phyloP scores from a whole-genome alignment of 2,888 invertebrate species.

The Diploptera punctata region DNA sequence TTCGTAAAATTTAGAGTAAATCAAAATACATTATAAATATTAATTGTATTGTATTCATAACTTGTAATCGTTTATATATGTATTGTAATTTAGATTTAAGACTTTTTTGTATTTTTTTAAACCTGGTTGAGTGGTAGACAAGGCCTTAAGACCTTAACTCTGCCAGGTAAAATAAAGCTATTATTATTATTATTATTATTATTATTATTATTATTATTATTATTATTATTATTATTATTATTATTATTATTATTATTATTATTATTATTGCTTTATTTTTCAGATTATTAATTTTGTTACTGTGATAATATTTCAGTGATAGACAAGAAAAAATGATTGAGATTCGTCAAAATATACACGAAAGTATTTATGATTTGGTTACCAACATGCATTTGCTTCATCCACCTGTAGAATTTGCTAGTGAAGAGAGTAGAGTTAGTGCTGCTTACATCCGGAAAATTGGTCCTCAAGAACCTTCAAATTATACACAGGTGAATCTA shows the following conservation, averaged over 20 bases:
- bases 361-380: conserved; percentile 73
- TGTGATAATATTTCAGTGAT: conserved; percentile 68
- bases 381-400: conserved; percentile 60
- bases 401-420: conserved; percentile 58
- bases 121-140: too few species aligned
- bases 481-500: conserved; percentile 56
- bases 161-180: too few species aligned
- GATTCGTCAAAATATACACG: conserved; percentile 76
- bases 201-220: neutral
- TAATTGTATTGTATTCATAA: too few species aligned
- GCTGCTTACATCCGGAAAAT: conserved; percentile 60
- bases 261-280: neutral
- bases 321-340: conserved; percentile 67
- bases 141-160: too few species aligned
- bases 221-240: neutral
- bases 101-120: too few species aligned
- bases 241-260: neutral
- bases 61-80: too few species aligned
- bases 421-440: conserved; percentile 58
- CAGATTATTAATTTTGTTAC: conserved; percentile 26
- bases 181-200: conserved; percentile 1
- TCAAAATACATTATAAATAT: too few species aligned
- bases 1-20: too few species aligned
- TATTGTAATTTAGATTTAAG: too few species aligned
- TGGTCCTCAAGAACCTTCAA: conserved; percentile 61